Evolutionary conservation across 1,140 invertebrate genomes (phyloP).

Genomic region (Bombus breviceps): DNA sequence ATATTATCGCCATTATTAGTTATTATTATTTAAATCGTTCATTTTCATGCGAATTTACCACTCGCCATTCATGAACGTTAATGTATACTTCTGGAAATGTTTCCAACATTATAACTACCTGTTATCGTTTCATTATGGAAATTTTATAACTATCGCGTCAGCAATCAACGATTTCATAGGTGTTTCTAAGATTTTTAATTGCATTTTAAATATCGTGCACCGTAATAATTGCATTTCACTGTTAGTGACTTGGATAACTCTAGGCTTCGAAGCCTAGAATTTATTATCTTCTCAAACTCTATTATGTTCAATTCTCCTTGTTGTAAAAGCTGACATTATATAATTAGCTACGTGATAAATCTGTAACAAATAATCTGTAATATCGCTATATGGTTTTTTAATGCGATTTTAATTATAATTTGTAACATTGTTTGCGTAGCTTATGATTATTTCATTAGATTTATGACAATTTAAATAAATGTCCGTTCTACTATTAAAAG

Average conservation of each 20-base stretch:
- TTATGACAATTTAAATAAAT: background rate
- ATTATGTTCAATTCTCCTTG: background rate
- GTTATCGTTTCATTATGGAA: background rate
- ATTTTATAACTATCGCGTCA: background rate
- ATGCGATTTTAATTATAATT: background rate
- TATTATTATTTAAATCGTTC: background rate
- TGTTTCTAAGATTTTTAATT: conserved; percentile 3
- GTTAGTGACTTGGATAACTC: background rate
- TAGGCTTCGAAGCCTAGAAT: background rate
- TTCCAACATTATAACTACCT: background rate
- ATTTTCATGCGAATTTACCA: background rate
- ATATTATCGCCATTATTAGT: background rate
- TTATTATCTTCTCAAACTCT: background rate
- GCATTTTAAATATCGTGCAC: background rate
- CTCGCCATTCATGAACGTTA: background rate
- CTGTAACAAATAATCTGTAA: background rate
- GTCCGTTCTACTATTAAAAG: background rate
- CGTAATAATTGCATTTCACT: background rate
- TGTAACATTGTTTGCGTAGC: background rate
- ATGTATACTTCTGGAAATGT: background rate
- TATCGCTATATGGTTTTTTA: background rate
- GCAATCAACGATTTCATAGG: background rate
- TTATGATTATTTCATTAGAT: background rate
- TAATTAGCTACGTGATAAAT: background rate
- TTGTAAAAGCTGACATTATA: background rate